phyloP scores from a whole-genome alignment of 2,888 invertebrate species.

The Caenorhabditis sinica region DNA sequence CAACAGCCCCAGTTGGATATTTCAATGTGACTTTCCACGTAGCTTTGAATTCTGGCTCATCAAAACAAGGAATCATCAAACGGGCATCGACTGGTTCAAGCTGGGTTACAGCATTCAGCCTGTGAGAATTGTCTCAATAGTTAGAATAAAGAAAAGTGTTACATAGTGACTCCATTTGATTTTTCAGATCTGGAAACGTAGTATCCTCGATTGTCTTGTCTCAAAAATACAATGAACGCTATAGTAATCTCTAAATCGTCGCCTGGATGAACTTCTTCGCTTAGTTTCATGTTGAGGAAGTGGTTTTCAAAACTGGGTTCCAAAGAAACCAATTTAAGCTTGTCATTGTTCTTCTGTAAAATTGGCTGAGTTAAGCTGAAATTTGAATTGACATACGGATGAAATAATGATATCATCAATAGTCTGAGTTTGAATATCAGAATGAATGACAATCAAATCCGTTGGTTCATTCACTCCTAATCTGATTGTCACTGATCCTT shows the following conservation, averaged over 20 bases:
- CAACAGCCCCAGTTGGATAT: constrained; percentile 73
- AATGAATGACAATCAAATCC: constrained; percentile 27
- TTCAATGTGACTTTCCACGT: constrained; percentile 65
- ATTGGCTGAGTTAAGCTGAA: neutral
- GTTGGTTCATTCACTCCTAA: constrained; percentile 17
- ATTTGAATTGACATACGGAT: constrained; percentile 3
- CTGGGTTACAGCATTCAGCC: constrained; percentile 79
- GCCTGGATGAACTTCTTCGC: neutral
- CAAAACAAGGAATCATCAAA: constrained; percentile 81
- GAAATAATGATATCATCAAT: neutral
- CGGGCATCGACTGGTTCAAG: constrained; percentile 81
- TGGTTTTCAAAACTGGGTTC: neutral
- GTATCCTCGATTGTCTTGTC: constrained; percentile 67
- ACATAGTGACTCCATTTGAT: neutral
- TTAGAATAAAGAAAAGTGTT: constrained; percentile 50
- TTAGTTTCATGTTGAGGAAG: constrained; percentile 11
- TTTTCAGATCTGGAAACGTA: constrained; percentile 15
- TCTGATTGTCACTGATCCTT: constrained; percentile 15
- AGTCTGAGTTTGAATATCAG: neutral
- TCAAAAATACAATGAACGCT: constrained; percentile 72
- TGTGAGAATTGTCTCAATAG: constrained; percentile 25
- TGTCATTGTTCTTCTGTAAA: neutral
- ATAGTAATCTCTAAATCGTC: constrained; percentile 35
- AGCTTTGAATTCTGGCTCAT: constrained; percentile 79
- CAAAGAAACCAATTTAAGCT: too few relatives aligned